Conservation (phyloP, 2,888 invertebrate species). For the Sycophila texana region DNA sequence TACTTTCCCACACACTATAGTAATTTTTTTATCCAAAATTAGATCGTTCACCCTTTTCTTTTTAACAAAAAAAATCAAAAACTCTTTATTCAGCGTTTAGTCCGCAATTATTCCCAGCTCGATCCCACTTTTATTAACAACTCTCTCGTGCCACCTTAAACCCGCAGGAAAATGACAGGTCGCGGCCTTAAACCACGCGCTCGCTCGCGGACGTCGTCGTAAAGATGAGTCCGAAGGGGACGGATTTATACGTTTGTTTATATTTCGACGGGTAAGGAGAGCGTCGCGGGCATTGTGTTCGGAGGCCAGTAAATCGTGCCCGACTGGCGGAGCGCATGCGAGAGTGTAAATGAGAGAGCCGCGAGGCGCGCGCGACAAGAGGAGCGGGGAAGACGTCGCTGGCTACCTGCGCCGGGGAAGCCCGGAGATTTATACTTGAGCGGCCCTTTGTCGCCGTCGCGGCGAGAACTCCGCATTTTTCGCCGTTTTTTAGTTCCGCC, state of each 20-base stretch:
- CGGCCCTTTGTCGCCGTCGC: constrained; percentile 61
- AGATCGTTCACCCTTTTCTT: too few relatives aligned
- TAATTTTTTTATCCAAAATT: too few relatives aligned
- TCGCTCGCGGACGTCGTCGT: not conserved
- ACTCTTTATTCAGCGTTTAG: too few relatives aligned
- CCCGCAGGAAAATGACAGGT: too few relatives aligned
- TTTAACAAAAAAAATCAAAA: too few relatives aligned
- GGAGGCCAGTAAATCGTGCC: constrained; percentile 73
- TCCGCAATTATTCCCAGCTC: too few relatives aligned
- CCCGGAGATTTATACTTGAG: constrained; percentile 68
- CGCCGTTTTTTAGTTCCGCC: constrained; percentile 59
- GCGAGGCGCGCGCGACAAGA: constrained; percentile 23
- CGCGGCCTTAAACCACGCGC: too few relatives aligned
- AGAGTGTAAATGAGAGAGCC: constrained; percentile 73
- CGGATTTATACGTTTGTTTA: too few relatives aligned
- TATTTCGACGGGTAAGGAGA: constrained; percentile 69
- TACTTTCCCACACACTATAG: too few relatives aligned
- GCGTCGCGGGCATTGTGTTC: constrained; percentile 74
- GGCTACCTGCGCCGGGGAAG: constrained; percentile 45
- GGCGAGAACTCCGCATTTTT: constrained; percentile 75
- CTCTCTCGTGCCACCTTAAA: too few relatives aligned
- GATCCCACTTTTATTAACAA: too few relatives aligned
- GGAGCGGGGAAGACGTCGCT: not conserved
- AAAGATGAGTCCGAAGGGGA: too few relatives aligned
- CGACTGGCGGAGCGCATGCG: constrained; percentile 38